A percentile compares a stretch with the other conserved stretches of the same genome.
phyloP scores from a whole-genome alignment of 2,888 invertebrate species.

The Diaprepes abbreviatus region DNA sequence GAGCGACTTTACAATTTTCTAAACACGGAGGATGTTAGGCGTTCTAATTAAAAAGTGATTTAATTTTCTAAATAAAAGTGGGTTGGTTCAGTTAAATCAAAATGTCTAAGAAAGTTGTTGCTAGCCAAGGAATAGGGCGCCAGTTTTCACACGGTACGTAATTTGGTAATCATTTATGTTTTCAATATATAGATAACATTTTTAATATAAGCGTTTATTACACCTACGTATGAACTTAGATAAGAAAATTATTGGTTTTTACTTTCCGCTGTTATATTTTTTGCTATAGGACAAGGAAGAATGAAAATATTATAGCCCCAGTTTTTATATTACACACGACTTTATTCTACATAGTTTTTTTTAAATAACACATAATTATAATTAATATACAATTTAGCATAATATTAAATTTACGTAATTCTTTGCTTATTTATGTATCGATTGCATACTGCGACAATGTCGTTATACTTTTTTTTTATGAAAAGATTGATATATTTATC shows the following conservation, averaged over 20 bases:
- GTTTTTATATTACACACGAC: too few species aligned
- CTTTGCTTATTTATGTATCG: too few species aligned
- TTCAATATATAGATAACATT: background rate
- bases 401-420: too few species aligned
- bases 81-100: background rate
- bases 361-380: too few species aligned
- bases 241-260: background rate
- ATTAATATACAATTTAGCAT: too few species aligned
- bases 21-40: background rate
- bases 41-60: background rate
- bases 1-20: background rate
- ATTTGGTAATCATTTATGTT: background rate
- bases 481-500: too few species aligned
- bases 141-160: conserved; percentile 22
- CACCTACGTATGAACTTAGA: background rate
- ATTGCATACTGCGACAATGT: too few species aligned
- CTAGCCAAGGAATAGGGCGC: background rate
- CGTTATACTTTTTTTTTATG: too few species aligned
- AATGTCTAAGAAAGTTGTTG: background rate
- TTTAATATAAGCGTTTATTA: background rate
- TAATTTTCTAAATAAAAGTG: background rate
- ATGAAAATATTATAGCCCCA: too few species aligned
- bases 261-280: too few species aligned
- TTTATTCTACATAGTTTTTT: too few species aligned
- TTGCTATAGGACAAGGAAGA: too few species aligned